Evolutionary conservation across 2,797 vertebrate species (phyloP), one percentile per base, ranked within the genome.

Genomic region (Anas bernieri): DNA sequence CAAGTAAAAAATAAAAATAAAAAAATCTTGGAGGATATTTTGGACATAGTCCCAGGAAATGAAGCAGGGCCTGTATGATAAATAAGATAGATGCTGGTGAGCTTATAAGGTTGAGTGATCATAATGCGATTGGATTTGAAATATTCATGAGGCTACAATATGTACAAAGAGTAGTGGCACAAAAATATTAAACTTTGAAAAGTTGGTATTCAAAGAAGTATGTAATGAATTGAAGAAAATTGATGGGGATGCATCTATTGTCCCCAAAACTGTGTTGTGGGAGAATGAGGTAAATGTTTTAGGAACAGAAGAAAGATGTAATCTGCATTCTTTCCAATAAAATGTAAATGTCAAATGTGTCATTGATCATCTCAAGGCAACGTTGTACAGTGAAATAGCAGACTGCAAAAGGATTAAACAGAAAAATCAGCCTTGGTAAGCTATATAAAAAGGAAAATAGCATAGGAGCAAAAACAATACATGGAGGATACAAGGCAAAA

Each of bases 91-190:
- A 97, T 9, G 76, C 73, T 86, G 92, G 94, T 90, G 72, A 88
- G 88, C 58, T 96, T 96, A n/a, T 96, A 90, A 97, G 96, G 96
- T 94, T 97, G 96, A 97, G 37, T 35, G 92, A 97, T 96, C 94
- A 54, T 91, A 95, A 90, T 88, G 86, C 86, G 75, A 67, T 95
- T 95, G 89, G 81, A 73, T 96, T 87, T 98, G 97, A 97, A 98
- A 98, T 97, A 98, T 98, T 97, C 92, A 97, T 98, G 96, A 97
- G 62, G 69, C 43, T 77, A 94, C 90, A 88, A 73, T 90, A 86
- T 67, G 81, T 61, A 78, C 74, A 92, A 94, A 95, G 90, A 96
- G 80, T 78, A 92, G 94, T 83, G 69, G 82, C 94, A 97, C 82
- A 96, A 92, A 96, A 96, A 96, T 92, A 95, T 90, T 94, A 93